Evolutionary conservation across 2,113 vertebrate genomes (phyloP).

Genomic region (Octodon degus): DNA sequence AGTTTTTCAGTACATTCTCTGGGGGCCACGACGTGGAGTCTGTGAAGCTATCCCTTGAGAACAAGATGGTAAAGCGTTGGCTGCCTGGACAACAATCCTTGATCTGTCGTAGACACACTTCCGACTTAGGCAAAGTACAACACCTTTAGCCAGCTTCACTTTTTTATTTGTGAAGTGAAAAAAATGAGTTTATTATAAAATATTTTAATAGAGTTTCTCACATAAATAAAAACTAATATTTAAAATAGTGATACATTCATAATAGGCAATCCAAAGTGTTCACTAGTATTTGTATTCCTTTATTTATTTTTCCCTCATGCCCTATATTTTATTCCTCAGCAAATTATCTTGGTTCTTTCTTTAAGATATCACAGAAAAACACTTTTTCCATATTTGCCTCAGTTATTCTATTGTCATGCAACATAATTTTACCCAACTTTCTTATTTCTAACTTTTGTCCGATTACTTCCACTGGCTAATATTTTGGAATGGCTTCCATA

Average conservation of each 20-base stretch:
- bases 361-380: neutral
- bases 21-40: no score
- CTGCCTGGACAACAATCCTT: neutral
- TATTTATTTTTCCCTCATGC: neutral
- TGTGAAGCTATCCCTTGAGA: neutral
- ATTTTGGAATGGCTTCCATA: neutral
- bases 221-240: neutral
- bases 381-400: neutral
- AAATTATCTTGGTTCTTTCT: neutral
- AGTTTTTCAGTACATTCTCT: neutral
- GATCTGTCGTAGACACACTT: neutral
- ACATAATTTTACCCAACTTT: neutral
- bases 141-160: neutral
- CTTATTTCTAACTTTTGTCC: neutral
- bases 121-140: neutral
- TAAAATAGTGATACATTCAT: neutral
- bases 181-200: neutral
- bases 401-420: neutral
- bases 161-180: neutral
- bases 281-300: neutral
- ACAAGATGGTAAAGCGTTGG: accelerated
- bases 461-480: neutral
- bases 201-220: neutral
- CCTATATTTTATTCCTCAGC: neutral
- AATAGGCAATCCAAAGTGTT: neutral